Base-by-base conservation (phyloP, 2,888 invertebrate genomes). In the Dione vanillae region DNA sequence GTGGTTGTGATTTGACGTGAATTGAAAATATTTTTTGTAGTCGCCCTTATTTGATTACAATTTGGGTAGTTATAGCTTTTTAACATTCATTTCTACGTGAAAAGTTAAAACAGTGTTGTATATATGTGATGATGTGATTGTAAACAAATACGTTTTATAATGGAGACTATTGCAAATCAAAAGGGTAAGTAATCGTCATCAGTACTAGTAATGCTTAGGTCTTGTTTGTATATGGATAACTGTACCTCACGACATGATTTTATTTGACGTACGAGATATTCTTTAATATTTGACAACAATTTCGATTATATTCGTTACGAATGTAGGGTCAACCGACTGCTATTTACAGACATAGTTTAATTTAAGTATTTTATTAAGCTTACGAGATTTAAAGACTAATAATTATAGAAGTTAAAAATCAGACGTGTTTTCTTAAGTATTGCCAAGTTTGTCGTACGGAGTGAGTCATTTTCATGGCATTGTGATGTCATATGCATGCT, bases 191-290 rank as follows among this genome's bases (percentile, higher is more conserved):
- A 83, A 71, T 76, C 78, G 77, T 80, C 74, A 80, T 77, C 74
- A 75, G 76, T 78, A 69, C 71, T 77, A 78, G 79, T 81, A 78
- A 80, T 78, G 74, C 72, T 75, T 80, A 76, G 77, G 59, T 85
- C 83, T 86, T 91, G 91, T 92, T 92, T 91, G 88, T 89, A 85
- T 88, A 89, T 87, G 88, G 85, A 82, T 91, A 91, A 91, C 90
- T 90, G 91, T 92, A 89, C 80, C 80, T 82, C 83, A 84, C 83
- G 84, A 87, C 86, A 86, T 83, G 75, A 80, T 83, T 87, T 86
- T 79, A 80, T 82, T 79, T 85, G 84, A 85, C 86, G 82, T 86
- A 83, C 80, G 75, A 80, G 78, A 81, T 76, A 77, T 79, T 78
- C 73, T 74, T 69, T 75, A 77, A 77, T 76, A 77, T 79, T 77